Base-by-base conservation (phyloP, 2,113 vertebrate species). In the Lepus americanus region DNA sequence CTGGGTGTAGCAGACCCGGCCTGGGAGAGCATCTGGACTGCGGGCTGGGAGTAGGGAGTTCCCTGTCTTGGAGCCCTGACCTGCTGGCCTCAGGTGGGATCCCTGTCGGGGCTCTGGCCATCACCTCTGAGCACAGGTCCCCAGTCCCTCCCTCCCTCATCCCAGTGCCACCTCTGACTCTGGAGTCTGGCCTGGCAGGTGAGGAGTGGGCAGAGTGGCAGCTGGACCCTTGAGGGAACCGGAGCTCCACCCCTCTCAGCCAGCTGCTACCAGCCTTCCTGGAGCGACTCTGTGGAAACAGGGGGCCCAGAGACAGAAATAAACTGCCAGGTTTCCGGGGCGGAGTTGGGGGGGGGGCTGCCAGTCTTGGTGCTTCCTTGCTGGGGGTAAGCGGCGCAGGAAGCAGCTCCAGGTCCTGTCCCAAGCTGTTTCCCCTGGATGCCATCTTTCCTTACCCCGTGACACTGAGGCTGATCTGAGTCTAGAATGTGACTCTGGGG, bases 221-320 rank as follows among this genome's bases (percentile, higher is more conserved):
- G 96, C 97, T 96, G 96, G 97, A 97, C 97, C 95, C 95, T 95
- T 94, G 89, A 96, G 92, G 69, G 94, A 96, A 81, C 79, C 92
- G 84, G 95, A 95, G 95, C 96, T 89, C 96, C 96, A 94, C 95
- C 97, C 90, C 85, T 90, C 83, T 69, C 72, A 84, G 89, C 96
- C 96, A 97, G 97, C 97, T 98, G 97, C 97, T 97, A 96, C 97
- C 96, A 97, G 96, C 89, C 97, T 97, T 97, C 96, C 96, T 97
- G 96, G 96, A 96, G 93, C 33, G 96, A 94, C 94, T 96, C 94
- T 96, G 94, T 98, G 97, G 97, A 97, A 97, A 97, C 95, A 92
- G 96, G 97, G 97, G 96, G 94, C 96, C 96, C 89, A 78, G 95
- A 96, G 97, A 98, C 97, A 96, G 97, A 98, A 98, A 98, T 98